phyloP scores from a whole-genome alignment of 2,888 invertebrate species.

The Limnephilus lunatus region DNA sequence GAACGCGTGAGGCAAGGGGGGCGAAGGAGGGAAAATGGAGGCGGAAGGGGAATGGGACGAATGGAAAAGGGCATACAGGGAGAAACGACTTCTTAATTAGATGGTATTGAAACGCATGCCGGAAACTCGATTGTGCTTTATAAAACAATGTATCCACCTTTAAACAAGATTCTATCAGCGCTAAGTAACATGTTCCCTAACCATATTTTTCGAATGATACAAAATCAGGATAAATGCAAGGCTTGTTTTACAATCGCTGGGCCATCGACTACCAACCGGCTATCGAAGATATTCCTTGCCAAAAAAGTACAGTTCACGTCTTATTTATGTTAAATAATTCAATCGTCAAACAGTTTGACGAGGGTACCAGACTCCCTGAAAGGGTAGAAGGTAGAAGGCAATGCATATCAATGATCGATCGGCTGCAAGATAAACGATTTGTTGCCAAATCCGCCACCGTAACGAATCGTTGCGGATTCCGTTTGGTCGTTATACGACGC shows the following conservation, averaged over 20 bases:
- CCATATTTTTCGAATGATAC: neutral
- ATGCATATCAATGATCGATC: constrained; percentile 63
- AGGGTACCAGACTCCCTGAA: constrained; percentile 36
- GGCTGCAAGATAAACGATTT: constrained; percentile 62
- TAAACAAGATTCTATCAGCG: neutral
- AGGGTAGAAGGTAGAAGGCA: constrained; percentile 25
- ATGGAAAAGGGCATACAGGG: too few relatives aligned
- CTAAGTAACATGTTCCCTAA: neutral
- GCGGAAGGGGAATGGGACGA: too few relatives aligned
- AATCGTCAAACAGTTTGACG: constrained; percentile 51
- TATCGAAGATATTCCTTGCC: neutral
- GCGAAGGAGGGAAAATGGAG: too few relatives aligned
- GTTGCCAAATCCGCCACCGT: constrained; percentile 63
- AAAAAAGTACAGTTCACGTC: constrained; percentile 38
- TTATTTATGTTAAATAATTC: constrained; percentile 60
- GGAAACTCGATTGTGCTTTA: too few relatives aligned
- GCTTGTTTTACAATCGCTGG: neutral
- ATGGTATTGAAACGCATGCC: too few relatives aligned
- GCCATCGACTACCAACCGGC: neutral
- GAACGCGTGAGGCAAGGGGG: too few relatives aligned
- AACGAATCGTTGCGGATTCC: constrained; percentile 63
- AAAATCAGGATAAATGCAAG: neutral
- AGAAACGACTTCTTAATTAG: too few relatives aligned
- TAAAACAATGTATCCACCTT: neutral
- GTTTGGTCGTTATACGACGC: constrained; percentile 60